A percentile compares a stretch with the other conserved stretches of the same genome.
Evolutionary conservation across 2,888 invertebrate species (phyloP).

Genomic region (Petrolisthes manimaculis): DNA sequence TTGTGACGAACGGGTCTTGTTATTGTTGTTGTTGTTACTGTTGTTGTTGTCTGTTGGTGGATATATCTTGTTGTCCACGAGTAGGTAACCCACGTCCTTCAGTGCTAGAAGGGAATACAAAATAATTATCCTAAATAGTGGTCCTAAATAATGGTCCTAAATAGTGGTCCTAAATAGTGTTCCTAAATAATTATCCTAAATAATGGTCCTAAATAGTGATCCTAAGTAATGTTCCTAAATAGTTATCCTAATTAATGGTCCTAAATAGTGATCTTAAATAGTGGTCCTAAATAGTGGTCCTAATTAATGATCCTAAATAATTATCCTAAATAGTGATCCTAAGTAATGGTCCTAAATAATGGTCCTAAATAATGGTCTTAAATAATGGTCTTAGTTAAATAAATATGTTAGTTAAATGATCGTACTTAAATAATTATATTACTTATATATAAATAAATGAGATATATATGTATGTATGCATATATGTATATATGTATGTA

Average conservation of each 20-base stretch:
- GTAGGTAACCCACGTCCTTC: slow-evolving; percentile 65
- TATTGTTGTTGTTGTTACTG: slow-evolving; percentile 6
- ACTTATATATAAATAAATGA: no score
- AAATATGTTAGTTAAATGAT: no score
- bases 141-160: background rate
- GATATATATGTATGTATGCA: no score
- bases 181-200: background rate
- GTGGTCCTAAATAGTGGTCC: background rate
- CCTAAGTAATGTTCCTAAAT: background rate
- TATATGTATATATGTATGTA: no score
- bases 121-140: background rate
- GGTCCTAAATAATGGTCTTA: background rate
- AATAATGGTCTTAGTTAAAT: no score
- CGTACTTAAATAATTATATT: no score
- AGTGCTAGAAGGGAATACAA: slow-evolving; percentile 53
- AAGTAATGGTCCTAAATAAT: background rate
- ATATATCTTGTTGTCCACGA: slow-evolving; percentile 65
- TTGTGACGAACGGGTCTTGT: slow-evolving; percentile 49
- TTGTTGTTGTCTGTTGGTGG: slow-evolving; percentile 50
- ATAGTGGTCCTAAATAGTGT: no score
- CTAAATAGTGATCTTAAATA: no score
- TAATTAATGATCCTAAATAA: background rate
- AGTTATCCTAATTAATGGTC: no score
- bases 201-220: no score
- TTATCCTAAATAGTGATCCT: background rate